Evolutionary conservation across 2,888 invertebrate species (phyloP).

Genomic region (Criorhina ranunculi): DNA sequence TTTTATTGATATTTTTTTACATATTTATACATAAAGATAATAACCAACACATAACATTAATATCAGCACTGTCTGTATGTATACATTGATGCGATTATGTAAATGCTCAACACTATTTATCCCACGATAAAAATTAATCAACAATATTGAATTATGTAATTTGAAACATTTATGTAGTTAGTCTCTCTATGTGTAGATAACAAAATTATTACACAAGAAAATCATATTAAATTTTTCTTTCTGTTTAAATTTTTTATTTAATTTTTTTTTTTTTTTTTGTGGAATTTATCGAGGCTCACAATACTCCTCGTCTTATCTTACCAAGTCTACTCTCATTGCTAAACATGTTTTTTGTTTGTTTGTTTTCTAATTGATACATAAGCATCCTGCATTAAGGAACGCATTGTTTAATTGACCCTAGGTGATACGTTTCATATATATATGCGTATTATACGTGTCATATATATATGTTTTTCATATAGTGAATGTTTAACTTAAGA

Average conservation of each 20-base stretch:
- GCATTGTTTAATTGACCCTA: slow-evolving; percentile 74
- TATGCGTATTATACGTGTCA: slow-evolving; percentile 43
- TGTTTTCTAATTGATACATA: slow-evolving; percentile 57
- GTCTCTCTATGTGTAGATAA: slow-evolving; percentile 31
- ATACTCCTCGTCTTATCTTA: slow-evolving; percentile 51
- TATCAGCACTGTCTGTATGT: slow-evolving; percentile 45
- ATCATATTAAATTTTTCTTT: slow-evolving; percentile 25
- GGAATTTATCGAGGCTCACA: slow-evolving; percentile 54
- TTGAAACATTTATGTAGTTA: slow-evolving; percentile 29
- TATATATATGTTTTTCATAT: slow-evolving; percentile 55
- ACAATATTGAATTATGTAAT: slow-evolving; percentile 39
- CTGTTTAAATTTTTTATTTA: slow-evolving; percentile 19
- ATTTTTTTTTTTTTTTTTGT: slow-evolving; percentile 29
- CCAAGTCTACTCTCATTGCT: slow-evolving; percentile 63
- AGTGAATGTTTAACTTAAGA: slow-evolving; percentile 60
- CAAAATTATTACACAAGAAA: slow-evolving; percentile 40
- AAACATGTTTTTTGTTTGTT: slow-evolving; percentile 29
- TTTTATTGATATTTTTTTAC: slow-evolving; percentile 60
- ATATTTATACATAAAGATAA: slow-evolving; percentile 60
- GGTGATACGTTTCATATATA: slow-evolving; percentile 64
- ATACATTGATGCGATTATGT: slow-evolving; percentile 46
- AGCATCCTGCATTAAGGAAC: slow-evolving; percentile 65
- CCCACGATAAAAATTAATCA: slow-evolving; percentile 57
- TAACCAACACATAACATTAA: slow-evolving; percentile 69
- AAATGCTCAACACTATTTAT: slow-evolving; percentile 49